Evolutionary conservation across 2,797 vertebrate species (phyloP).

Genomic region (Heteromormyrus szaboi): DNA sequence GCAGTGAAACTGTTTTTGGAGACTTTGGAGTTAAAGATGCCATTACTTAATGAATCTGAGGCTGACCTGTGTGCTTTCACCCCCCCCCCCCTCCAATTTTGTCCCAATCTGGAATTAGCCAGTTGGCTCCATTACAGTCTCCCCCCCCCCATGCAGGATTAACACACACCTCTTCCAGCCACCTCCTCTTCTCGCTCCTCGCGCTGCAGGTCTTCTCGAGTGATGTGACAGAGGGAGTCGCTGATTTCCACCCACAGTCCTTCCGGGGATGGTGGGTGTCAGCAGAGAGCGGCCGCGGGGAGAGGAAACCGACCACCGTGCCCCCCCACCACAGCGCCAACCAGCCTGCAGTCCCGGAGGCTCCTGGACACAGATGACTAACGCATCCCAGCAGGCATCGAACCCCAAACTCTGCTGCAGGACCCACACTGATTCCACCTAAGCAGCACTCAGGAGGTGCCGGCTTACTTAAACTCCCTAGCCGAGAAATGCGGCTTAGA

Average conservation of each 20-base stretch:
- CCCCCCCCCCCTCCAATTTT: neutral
- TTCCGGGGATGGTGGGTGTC: neutral
- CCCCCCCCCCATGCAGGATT: neutral
- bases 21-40: neutral
- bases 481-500: neutral
- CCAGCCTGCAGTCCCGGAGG: neutral
- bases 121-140: neutral
- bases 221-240: neutral
- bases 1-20: neutral
- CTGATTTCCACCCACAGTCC: neutral
- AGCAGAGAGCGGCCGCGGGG: neutral
- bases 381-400: neutral
- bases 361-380: neutral
- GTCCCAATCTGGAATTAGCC: neutral
- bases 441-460: neutral
- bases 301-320: neutral
- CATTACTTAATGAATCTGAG: neutral
- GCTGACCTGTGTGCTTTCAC: neutral
- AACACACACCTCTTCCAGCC: neutral
- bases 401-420: neutral
- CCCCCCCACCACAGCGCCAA: neutral
- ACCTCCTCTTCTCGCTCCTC: neutral
- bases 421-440: neutral
- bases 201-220: neutral
- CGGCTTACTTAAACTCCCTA: neutral